A percentile compares a stretch with the other conserved stretches of the same genome.
phyloP scores from a whole-genome alignment of 2,113 vertebrate genomes.

The Orientallactaga bullata region DNA sequence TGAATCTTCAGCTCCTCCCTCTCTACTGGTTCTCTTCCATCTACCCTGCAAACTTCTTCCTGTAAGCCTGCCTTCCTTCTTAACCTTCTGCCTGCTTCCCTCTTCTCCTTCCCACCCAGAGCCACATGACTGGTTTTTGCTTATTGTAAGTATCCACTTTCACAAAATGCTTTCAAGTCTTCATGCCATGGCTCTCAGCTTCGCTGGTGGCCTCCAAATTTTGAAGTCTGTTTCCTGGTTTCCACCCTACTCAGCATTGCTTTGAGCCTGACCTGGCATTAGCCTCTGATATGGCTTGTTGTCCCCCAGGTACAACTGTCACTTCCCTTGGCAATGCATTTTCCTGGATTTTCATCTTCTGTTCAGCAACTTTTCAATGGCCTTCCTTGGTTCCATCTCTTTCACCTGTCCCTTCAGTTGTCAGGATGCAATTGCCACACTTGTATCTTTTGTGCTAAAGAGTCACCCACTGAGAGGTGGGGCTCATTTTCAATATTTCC shows the following conservation, averaged over 20 bases:
- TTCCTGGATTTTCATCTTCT: not conserved
- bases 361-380: not conserved
- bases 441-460: conserved; percentile 15
- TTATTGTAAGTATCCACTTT: not conserved
- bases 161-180: not conserved
- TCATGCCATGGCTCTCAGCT: not conserved
- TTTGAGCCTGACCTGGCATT: not conserved
- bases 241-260: not conserved
- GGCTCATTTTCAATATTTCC: conserved; percentile 3
- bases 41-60: not conserved
- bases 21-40: not conserved
- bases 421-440: not conserved
- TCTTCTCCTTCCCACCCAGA: not conserved
- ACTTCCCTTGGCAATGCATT: not conserved
- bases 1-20: not conserved
- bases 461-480: not conserved
- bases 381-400: not conserved
- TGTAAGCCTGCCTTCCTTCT: not conserved
- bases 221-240: not conserved
- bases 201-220: not conserved
- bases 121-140: not conserved
- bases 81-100: not conserved
- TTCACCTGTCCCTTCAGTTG: not conserved
- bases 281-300: not conserved
- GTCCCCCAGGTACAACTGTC: not conserved